These are phyloP conservation scores for Neosalanx taihuensis DNA, from an alignment of 2,797 vertebrate species.

Conservation along the genomic window DNA sequence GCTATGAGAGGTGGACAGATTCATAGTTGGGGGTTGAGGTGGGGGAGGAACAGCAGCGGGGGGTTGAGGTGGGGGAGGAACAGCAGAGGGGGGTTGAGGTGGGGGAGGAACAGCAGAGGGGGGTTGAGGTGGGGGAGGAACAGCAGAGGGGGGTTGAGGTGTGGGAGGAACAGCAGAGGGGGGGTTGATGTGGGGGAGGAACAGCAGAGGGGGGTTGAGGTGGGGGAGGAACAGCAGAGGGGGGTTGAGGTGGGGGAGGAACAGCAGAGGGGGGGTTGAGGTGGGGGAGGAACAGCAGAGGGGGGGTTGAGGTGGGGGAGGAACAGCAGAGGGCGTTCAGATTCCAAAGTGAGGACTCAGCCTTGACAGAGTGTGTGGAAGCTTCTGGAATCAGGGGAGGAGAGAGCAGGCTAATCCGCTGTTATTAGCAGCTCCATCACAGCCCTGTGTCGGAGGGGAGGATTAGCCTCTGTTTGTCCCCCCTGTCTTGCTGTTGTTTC, in stretches of 20 bases:
- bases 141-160: not conserved
- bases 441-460: conserved; percentile 51
- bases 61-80: not conserved
- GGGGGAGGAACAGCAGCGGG: no score
- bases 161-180: not conserved
- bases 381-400: not conserved
- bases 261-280: not conserved
- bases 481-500: conserved; percentile 21
- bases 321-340: not conserved
- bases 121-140: not conserved
- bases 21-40: conserved; percentile 18
- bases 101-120: not conserved
- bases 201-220: conserved; percentile 1
- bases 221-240: not conserved
- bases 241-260: not conserved
- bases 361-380: not conserved
- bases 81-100: not conserved
- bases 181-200: not conserved
- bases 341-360: no score
- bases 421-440: conserved; percentile 51
- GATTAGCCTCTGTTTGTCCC: conserved; percentile 21
- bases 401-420: conserved; percentile 50
- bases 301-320: not conserved
- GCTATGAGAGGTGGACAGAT: not conserved
- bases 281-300: no score